Base-by-base conservation (phyloP, 2,113 vertebrate species). In the Nothocercus nigrocapillus region DNA sequence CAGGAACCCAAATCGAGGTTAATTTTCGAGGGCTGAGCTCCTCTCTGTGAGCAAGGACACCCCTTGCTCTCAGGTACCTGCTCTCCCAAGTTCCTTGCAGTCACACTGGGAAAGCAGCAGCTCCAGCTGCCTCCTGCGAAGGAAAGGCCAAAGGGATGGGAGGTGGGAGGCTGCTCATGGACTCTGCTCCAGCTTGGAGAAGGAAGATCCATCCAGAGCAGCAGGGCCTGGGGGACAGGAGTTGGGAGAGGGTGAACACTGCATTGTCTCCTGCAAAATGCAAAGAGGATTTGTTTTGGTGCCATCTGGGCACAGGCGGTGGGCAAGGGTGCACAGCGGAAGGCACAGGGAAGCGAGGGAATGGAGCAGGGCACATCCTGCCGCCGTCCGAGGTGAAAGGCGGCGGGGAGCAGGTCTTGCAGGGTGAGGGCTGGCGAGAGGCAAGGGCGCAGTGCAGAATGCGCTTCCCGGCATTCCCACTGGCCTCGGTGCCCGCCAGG, bases 261-360 rank as follows among this genome's bases (percentile, higher is more conserved):
- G 56, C 77, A 42, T 64, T 86, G 83, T 62, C 59, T 74, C 68
- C 85, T 63, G 77, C 61, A 72, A 86, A 94, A 93, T 44, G 83
- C 89, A 90, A 38, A 0, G 0, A 36, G 34, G 2, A 25, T 11
- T 49, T 49, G 62, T 42, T 85, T 90, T 38, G 16, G 25, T 0
- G 1, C 53, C n/a, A 59, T n/a, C 56, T 0, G 2, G 47, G 16
- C 9, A 5, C 13, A 11, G 75, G 72, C 16, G 82, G 62, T 38
- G 67, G 20, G 5, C 0, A 0, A 58, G 38, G 68, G 61, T 75
- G 69, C 0, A 0, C 49, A 2, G 2, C 36, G 27, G 61, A 38
- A 78, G 51, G 83, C 73, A 66, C 24, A 12, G 68, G n/a, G 63
- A 69, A 45, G 30, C 0, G 2, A 69, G 36, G 79, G 54, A 63